Evolutionary conservation across 1,140 invertebrate species (phyloP).

Genomic region (Antheraea mylitta): DNA sequence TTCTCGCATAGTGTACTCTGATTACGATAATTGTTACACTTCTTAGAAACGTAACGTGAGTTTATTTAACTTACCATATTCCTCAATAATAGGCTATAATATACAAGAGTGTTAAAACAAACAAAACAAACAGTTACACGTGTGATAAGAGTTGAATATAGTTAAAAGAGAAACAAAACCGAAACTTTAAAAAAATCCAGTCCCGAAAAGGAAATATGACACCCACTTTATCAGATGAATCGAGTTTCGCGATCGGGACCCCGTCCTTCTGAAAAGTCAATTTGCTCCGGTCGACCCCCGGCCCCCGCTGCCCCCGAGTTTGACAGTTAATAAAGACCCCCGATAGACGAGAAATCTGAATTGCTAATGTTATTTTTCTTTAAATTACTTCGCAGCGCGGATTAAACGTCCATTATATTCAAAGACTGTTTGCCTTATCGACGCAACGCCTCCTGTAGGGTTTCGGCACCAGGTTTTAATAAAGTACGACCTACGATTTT

Average conservation of each 20-base stretch:
- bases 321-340: slow-evolving; percentile 69
- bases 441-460: slow-evolving; percentile 14
- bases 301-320: slow-evolving; percentile 24
- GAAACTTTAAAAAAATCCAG: background rate
- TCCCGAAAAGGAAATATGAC: slow-evolving; percentile 17
- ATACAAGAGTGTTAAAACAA: too few relatives aligned
- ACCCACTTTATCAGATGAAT: slow-evolving; percentile 43
- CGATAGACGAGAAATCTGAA: slow-evolving; percentile 64
- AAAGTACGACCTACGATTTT: background rate
- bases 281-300: slow-evolving; percentile 38
- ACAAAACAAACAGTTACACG: too few relatives aligned
- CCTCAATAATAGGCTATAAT: too few relatives aligned
- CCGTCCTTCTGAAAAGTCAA: slow-evolving; percentile 56
- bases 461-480: slow-evolving; percentile 4
- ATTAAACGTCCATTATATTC: slow-evolving; percentile 63
- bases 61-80: too few relatives aligned
- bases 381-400: slow-evolving; percentile 62
- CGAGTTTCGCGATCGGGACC: slow-evolving; percentile 39
- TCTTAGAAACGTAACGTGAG: too few relatives aligned
- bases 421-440: slow-evolving; percentile 51
- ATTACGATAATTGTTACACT: too few relatives aligned
- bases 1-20: too few relatives aligned
- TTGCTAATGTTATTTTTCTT: slow-evolving; percentile 77
- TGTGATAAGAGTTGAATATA: too few relatives aligned
- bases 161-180: background rate